A percentile compares a stretch with the other conserved stretches of the same genome.
Evolutionary conservation across 2,113 vertebrate genomes (phyloP).

Genomic region (Proterorhinus semilunaris): DNA sequence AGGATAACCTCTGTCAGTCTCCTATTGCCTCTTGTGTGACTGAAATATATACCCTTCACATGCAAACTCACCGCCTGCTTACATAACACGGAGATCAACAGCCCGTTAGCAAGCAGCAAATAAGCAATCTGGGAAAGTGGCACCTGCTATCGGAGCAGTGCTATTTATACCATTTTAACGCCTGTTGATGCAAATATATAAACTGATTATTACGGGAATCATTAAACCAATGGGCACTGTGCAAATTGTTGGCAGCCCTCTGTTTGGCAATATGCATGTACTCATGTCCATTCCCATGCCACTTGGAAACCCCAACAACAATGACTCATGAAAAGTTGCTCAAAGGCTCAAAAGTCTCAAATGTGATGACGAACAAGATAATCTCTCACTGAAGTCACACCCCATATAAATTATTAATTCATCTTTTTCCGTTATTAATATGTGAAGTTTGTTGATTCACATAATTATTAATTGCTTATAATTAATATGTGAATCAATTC

Average conservation of each 20-base stretch:
- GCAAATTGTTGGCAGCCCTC: conserved; percentile 38
- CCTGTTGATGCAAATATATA: not conserved
- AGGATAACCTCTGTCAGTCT: conserved; percentile 15
- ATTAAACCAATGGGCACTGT: not conserved
- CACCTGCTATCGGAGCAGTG: conserved; percentile 41
- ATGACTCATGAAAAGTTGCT: conserved; percentile 17
- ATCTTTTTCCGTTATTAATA: too few species aligned
- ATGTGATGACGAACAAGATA: too few species aligned
- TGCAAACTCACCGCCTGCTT: conserved; percentile 21
- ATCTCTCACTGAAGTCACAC: too few species aligned
- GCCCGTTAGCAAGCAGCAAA: conserved; percentile 1
- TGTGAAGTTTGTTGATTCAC: too few species aligned
- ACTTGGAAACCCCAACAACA: conserved; percentile 42
- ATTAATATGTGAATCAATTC: too few species aligned
- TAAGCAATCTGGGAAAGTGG: conserved; percentile 46
- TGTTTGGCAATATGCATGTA: conserved; percentile 45
- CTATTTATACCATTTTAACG: not conserved
- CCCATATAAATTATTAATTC: too few species aligned
- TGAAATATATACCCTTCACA: conserved; percentile 31
- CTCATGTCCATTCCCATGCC: not conserved
- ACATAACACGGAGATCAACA: conserved; percentile 18
- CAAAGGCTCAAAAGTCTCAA: not conserved
- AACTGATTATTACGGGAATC: conserved; percentile 11
- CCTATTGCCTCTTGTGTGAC: not conserved
- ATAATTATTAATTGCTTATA: too few species aligned